A percentile compares a stretch with the other conserved stretches of the same genome.
These are phyloP conservation scores for Turritopsis rubra DNA, from an alignment of 30 jellyfish, hydroid and myxozoan species.

Conservation along the genomic window DNA sequence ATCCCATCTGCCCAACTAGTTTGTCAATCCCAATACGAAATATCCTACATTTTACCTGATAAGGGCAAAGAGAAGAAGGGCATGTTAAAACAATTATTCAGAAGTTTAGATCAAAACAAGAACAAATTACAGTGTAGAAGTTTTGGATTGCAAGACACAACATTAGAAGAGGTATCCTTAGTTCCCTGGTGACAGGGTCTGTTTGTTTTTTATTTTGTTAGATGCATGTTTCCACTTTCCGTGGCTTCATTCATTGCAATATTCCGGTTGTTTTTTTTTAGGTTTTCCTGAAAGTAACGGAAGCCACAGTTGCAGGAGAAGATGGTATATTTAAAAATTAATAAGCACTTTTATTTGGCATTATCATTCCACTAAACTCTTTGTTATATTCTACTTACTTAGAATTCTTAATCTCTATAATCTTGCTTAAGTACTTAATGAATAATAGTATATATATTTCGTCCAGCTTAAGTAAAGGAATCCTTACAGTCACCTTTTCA, in stretches of 20 bases:
- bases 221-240: no score
- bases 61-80: conserved; percentile 55
- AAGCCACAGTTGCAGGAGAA: conserved; percentile 53
- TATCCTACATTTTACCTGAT: conserved; percentile 75
- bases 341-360: no score
- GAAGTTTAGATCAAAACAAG: conserved; percentile 55
- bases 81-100: conserved; percentile 41
- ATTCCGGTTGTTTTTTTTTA: conserved; percentile 2
- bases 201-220: not conserved
- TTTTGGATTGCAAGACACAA: conserved; percentile 86
- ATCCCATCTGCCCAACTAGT: conserved; percentile 84
- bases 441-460: no score
- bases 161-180: conserved; percentile 76
- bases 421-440: no score
- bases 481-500: not conserved
- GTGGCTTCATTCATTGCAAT: not conserved
- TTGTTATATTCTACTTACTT: no score
- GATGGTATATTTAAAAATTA: no score
- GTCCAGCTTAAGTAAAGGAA: no score
- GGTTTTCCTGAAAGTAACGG: conserved; percentile 95
- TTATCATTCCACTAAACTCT: not conserved
- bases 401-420: no score
- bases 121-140: conserved; percentile 58
- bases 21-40: conserved; percentile 80
- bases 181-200: not conserved